Conservation (phyloP, 2,888 invertebrate genomes). For the Mycalesis mineus region DNA sequence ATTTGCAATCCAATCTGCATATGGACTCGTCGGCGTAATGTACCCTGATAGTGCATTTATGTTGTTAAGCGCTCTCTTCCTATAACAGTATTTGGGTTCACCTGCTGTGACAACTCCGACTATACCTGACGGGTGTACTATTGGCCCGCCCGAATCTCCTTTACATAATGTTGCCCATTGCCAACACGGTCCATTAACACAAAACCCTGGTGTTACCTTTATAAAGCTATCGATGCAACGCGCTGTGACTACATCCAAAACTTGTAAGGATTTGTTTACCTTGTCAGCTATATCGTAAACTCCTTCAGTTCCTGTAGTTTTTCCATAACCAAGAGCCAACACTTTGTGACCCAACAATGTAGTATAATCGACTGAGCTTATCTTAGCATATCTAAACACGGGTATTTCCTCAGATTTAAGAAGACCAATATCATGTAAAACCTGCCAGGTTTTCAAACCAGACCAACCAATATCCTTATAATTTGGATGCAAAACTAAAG, state of each 20-base stretch:
- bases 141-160: conserved; percentile 15
- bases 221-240: not conserved
- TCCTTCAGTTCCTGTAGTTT: not conserved
- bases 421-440: conserved; percentile 10
- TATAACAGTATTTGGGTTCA: too few relatives aligned
- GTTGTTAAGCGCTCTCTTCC: too few relatives aligned
- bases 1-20: too few relatives aligned
- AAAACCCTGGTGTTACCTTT: not conserved
- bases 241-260: conserved; percentile 4
- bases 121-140: not conserved
- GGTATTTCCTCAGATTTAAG: not conserved
- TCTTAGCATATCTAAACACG: conserved; percentile 4
- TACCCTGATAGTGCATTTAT: too few relatives aligned
- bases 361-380: conserved; percentile 14
- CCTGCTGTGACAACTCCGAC: too few relatives aligned
- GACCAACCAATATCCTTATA: too few relatives aligned
- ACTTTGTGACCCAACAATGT: conserved; percentile 7
- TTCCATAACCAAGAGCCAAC: conserved; percentile 5
- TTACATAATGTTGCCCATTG: not conserved
- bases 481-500: too few relatives aligned
- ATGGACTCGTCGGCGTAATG: too few relatives aligned
- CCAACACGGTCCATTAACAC: conserved; percentile 10
- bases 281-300: not conserved
- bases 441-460: too few relatives aligned
- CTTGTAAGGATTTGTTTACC: conserved; percentile 15